Conservation (phyloP, 2,888 invertebrate genomes). For the Cetonia aurata region DNA sequence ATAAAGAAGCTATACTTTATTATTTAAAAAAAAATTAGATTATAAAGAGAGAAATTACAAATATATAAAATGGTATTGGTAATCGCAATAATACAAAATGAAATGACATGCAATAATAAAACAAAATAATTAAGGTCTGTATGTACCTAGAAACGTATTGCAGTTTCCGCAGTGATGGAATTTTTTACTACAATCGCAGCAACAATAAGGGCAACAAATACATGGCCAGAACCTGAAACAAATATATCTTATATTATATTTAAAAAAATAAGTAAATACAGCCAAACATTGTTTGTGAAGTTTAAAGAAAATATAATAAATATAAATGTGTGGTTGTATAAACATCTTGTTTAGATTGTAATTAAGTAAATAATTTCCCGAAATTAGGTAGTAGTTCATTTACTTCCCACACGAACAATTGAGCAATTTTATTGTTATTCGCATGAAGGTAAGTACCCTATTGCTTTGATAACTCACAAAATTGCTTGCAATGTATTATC, state of each 20-base stretch:
- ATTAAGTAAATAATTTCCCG: too few relatives aligned
- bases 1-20: too few relatives aligned
- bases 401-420: too few relatives aligned
- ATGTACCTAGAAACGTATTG: conserved; percentile 17
- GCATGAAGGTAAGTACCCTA: too few relatives aligned
- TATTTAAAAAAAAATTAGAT: too few relatives aligned
- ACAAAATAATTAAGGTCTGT: conserved; percentile 8
- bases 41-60: neutral
- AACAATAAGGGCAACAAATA: conserved; percentile 28
- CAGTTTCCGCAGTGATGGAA: conserved; percentile 24
- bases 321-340: conserved; percentile 48
- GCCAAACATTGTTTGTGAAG: conserved; percentile 55
- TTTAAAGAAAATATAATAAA: conserved; percentile 51
- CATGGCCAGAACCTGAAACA: conserved; percentile 27
- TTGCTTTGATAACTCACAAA: too few relatives aligned
- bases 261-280: conserved; percentile 52
- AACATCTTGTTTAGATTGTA: too few relatives aligned
- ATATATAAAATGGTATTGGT: neutral
- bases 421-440: too few relatives aligned
- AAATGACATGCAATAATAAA: neutral
- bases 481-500: too few relatives aligned
- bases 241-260: conserved; percentile 45
- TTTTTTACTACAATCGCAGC: conserved; percentile 7
- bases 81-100: neutral
- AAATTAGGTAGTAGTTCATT: too few relatives aligned